phyloP scores from a whole-genome alignment of 2,888 invertebrate species.

The Tholera decimalis region DNA sequence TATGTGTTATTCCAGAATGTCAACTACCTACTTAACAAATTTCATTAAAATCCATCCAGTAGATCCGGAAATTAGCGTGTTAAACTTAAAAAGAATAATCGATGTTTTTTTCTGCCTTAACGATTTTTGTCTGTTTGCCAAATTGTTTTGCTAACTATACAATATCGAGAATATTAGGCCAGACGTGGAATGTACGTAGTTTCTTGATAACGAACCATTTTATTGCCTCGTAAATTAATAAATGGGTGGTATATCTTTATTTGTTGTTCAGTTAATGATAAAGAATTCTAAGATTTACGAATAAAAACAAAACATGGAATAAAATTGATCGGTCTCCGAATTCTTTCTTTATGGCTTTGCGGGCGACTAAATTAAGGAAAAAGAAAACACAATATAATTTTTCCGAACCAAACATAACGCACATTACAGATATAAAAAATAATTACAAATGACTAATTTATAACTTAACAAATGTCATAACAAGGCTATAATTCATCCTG shows the following conservation, averaged over 20 bases:
- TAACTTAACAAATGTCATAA: too few relatives aligned
- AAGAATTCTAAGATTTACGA: constrained; percentile 16
- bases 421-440: too few relatives aligned
- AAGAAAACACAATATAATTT: too few relatives aligned
- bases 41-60: too few relatives aligned
- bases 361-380: too few relatives aligned
- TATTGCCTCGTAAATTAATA: constrained; percentile 51
- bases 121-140: background rate
- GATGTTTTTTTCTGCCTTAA: background rate
- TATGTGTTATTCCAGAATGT: too few relatives aligned
- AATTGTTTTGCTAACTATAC: constrained; percentile 15
- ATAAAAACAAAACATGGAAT: constrained; percentile 37
- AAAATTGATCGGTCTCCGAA: constrained; percentile 8
- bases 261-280: constrained; percentile 37
- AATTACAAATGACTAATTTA: too few relatives aligned
- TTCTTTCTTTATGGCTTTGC: background rate
- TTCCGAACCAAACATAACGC: too few relatives aligned
- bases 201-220: constrained; percentile 54
- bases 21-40: too few relatives aligned
- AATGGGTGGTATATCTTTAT: constrained; percentile 42
- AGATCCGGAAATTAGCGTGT: too few relatives aligned
- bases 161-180: constrained; percentile 22
- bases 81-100: too few relatives aligned
- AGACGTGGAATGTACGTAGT: constrained; percentile 42
- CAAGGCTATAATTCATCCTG: too few relatives aligned